These are phyloP conservation scores for Linnaemya vulpina DNA, from an alignment of 2,888 invertebrate species.

Conservation along the genomic window DNA sequence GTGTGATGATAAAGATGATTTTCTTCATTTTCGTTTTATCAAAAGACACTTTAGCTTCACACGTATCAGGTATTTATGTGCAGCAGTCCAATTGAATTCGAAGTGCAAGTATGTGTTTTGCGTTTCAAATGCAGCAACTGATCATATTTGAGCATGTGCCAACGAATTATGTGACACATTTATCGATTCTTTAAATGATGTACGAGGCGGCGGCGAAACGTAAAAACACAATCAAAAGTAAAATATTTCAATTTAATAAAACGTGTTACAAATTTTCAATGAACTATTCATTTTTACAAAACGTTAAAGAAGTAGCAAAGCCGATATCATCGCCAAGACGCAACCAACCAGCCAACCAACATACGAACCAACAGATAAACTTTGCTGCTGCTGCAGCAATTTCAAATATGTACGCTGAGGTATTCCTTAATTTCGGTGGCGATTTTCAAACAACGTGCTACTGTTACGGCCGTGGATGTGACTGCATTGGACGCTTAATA, in stretches of 20 bases:
- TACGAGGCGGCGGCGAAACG: conserved; percentile 70
- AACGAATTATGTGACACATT: conserved; percentile 74
- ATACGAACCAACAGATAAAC: neutral
- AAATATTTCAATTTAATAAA: conserved; percentile 73
- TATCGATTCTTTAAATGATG: conserved; percentile 74
- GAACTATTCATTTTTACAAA: conserved; percentile 19
- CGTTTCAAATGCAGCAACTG: conserved; percentile 54
- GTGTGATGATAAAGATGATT: conserved; percentile 36
- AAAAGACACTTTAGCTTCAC: conserved; percentile 46
- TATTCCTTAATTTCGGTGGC: conserved; percentile 61
- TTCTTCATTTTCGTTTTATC: conserved; percentile 39
- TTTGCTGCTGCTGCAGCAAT: conserved; percentile 19
- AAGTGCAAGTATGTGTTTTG: conserved; percentile 68
- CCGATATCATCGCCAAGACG: conserved; percentile 40
- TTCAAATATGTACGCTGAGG: conserved; percentile 3
- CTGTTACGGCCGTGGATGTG: conserved; percentile 57
- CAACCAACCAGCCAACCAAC: conserved; percentile 2
- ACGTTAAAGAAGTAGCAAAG: conserved; percentile 37
- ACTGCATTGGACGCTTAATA: conserved; percentile 76
- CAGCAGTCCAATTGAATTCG: conserved; percentile 56
- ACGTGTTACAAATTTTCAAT: conserved; percentile 66
- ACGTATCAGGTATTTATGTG: conserved; percentile 55
- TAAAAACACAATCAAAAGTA: conserved; percentile 70
- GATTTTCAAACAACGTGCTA: conserved; percentile 63
- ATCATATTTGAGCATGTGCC: conserved; percentile 72